These are phyloP conservation scores for Coronaproctus castanopsis DNA, from an alignment of 2,888 invertebrate species.

Conservation along the genomic window DNA sequence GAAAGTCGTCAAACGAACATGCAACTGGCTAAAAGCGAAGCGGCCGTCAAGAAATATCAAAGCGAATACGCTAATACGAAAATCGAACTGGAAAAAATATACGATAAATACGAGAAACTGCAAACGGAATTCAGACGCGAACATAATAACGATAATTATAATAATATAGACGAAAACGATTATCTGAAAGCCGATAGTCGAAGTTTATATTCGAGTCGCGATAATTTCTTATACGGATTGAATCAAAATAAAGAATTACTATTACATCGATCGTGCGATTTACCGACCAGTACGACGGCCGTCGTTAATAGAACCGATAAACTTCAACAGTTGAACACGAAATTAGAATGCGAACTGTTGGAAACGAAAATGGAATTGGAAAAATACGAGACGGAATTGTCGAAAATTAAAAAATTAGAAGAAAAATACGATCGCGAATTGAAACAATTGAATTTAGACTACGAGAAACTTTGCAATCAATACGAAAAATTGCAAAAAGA, in stretches of 20 bases:
- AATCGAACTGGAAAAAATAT: slow-evolving; percentile 71
- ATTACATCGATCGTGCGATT: slow-evolving; percentile 28
- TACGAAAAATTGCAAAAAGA: slow-evolving; percentile 66
- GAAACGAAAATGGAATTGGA: slow-evolving; percentile 64
- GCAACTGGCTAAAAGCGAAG: slow-evolving; percentile 65
- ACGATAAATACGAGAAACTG: slow-evolving; percentile 71
- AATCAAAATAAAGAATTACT: slow-evolving; percentile 47
- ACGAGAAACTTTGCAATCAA: slow-evolving; percentile 68
- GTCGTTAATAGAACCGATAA: slow-evolving; percentile 55
- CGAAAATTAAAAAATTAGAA: slow-evolving; percentile 48
- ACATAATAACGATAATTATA: slow-evolving; percentile 51
- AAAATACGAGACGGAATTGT: slow-evolving; percentile 53
- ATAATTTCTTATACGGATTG: slow-evolving; percentile 13
- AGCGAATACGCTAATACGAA: slow-evolving; percentile 73
- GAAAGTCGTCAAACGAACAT: slow-evolving; percentile 71
- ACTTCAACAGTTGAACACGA: slow-evolving; percentile 50
- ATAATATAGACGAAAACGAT: slow-evolving; percentile 48
- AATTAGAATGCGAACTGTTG: slow-evolving; percentile 51
- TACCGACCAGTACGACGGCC: slow-evolving; percentile 58
- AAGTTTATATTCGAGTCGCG: slow-evolving; percentile 46
- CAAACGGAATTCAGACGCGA: slow-evolving; percentile 62
- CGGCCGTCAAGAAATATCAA: slow-evolving; percentile 67
- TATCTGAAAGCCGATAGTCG: slow-evolving; percentile 50
- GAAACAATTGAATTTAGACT: slow-evolving; percentile 68
- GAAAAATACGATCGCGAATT: slow-evolving; percentile 62